A percentile compares a stretch with the other conserved stretches of the same genome.
Conservation (phyloP, 2,888 invertebrate species). For the Drosophila nigritarsus region DNA sequence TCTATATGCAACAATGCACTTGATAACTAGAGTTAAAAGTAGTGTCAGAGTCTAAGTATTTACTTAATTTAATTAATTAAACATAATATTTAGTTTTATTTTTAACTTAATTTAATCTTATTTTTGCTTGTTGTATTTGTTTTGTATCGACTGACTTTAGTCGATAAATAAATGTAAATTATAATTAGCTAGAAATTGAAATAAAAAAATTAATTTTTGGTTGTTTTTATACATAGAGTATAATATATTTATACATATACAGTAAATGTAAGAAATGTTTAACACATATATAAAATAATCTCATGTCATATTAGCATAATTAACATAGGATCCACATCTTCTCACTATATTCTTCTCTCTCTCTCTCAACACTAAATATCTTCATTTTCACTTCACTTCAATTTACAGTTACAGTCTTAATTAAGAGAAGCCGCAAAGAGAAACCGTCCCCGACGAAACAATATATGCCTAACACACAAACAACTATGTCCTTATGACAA, state of each 20-base stretch:
- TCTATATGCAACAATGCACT: not conserved
- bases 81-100: not conserved
- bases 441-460: not conserved
- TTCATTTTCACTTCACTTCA: not conserved
- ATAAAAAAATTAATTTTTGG: no score
- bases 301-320: not conserved
- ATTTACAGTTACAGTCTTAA: not conserved
- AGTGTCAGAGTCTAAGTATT: no score
- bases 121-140: no score
- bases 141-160: not conserved
- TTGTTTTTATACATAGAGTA: no score
- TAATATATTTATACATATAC: no score
- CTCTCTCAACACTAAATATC: not conserved
- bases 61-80: no score
- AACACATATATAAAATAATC: not conserved
- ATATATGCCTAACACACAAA: not conserved
- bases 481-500: not conserved
- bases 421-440: not conserved
- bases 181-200: no score
- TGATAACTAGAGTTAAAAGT: not conserved
- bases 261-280: no score
- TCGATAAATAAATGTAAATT: not conserved
- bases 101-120: not conserved
- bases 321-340: not conserved
- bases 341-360: not conserved